These are phyloP conservation scores for Drosophila imparisetae DNA, from an alignment of 2,888 invertebrate species.

Conservation along the genomic window DNA sequence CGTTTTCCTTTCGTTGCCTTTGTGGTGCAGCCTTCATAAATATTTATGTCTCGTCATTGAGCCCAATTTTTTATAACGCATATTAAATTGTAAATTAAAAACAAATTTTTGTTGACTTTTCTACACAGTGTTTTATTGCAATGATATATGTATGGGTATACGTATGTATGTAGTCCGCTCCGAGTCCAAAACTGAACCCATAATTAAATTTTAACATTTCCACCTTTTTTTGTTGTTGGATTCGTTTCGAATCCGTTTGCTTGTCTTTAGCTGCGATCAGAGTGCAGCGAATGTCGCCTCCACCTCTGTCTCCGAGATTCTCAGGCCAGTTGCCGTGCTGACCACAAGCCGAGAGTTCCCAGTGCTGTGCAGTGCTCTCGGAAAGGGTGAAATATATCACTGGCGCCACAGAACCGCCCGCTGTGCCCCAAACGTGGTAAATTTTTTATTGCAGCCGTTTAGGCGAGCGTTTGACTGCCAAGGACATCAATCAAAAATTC, in stretches of 20 bases:
- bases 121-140: conserved; percentile 71
- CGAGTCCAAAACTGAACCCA: conserved; percentile 61
- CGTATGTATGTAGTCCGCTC: conserved; percentile 23
- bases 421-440: conserved; percentile 77
- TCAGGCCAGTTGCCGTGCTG: conserved; percentile 49
- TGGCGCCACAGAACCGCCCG: conserved; percentile 84
- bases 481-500: conserved; percentile 79
- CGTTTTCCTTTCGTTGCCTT: conserved; percentile 36
- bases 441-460: conserved; percentile 79
- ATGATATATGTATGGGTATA: conserved; percentile 41
- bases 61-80: conserved; percentile 79
- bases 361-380: conserved; percentile 33
- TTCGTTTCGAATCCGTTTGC: conserved; percentile 27
- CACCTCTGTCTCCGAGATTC: conserved; percentile 34
- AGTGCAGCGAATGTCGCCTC: conserved; percentile 48
- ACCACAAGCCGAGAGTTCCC: conserved; percentile 40
- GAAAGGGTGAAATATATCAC: conserved; percentile 81
- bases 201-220: conserved; percentile 80
- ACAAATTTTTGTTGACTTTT: conserved; percentile 79
- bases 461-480: conserved; percentile 72
- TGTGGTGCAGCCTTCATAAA: conserved; percentile 69
- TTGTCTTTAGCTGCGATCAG: conserved; percentile 22
- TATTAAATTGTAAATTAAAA: conserved; percentile 80
- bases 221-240: conserved; percentile 60
- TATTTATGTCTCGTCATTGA: conserved; percentile 78